phyloP scores from a whole-genome alignment of 2,888 invertebrate genomes.

The Chloroclystis v-ata region DNA sequence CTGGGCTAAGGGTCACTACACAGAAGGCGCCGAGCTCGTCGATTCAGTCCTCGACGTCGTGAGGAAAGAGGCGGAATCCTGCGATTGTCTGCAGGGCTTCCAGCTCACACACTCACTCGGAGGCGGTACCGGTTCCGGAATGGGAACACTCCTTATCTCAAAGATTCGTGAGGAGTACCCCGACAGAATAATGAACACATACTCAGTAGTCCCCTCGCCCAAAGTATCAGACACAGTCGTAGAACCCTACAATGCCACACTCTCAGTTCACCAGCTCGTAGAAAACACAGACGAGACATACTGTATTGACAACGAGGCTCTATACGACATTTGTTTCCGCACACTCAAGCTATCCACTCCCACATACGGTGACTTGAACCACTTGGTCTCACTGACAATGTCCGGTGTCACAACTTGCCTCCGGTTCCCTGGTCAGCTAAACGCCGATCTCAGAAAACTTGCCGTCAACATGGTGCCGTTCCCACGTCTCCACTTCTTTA shows the following conservation, averaged over 20 bases:
- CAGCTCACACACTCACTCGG: conserved; percentile 88
- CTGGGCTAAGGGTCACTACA: conserved; percentile 84
- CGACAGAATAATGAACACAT: conserved; percentile 92
- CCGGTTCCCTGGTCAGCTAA: conserved; percentile 94
- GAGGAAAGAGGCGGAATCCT: conserved; percentile 91
- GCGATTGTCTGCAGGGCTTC: conserved; percentile 94
- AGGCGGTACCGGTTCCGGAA: conserved; percentile 74
- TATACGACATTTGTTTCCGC: conserved; percentile 90
- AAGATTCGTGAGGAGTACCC: conserved; percentile 95
- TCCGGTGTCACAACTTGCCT: conserved; percentile 91
- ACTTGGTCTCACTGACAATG: conserved; percentile 92
- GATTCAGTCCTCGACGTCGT: conserved; percentile 90
- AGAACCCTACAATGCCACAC: conserved; percentile 90
- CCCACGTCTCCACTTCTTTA: conserved; percentile 90
- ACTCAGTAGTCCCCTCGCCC: conserved; percentile 89
- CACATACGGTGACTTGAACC: conserved; percentile 93
- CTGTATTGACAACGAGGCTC: conserved; percentile 84
- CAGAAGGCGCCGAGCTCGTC: conserved; percentile 81
- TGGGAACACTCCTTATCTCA: conserved; percentile 87
- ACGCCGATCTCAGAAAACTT: conserved; percentile 94
- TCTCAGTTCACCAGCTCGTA: conserved; percentile 91
- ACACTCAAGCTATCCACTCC: conserved; percentile 91
- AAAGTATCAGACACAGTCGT: conserved; percentile 85
- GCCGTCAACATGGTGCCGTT: conserved; percentile 95
- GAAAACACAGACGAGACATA: conserved; percentile 95